Percentiles rank a stretch among this genome's conserved stretches.
These are phyloP conservation scores for Chamaetylas fuelleborni DNA, from an alignment of 2,113 vertebrate species.

Conservation along the genomic window DNA sequence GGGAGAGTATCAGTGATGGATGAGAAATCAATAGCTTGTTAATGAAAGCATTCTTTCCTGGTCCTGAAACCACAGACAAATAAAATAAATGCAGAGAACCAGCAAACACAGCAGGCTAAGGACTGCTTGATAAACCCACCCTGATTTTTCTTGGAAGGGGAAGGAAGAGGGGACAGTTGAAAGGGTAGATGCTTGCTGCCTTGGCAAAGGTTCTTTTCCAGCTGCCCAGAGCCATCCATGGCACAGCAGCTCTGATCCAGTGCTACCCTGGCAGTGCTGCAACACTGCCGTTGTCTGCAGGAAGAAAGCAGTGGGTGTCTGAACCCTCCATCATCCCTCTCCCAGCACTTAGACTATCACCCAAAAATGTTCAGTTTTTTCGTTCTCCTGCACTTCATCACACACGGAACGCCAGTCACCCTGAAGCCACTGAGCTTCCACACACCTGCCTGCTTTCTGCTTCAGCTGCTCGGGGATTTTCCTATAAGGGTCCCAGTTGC, in stretches of 20 bases:
- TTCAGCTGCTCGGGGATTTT: not conserved
- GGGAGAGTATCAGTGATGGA: not conserved
- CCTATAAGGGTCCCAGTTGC: not conserved
- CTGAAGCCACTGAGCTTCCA: not conserved
- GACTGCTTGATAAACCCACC: not conserved
- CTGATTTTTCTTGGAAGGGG: not conserved
- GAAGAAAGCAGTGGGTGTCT: not conserved
- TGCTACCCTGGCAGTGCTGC: not conserved
- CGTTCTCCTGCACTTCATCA: not conserved
- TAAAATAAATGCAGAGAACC: constrained; percentile 21
- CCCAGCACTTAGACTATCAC: not conserved
- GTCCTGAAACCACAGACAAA: not conserved
- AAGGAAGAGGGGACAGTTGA: not conserved
- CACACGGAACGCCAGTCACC: rapidly evolving
- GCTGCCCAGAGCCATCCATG: not conserved
- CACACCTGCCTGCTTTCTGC: not conserved
- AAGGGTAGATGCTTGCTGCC: not conserved
- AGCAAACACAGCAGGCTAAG: not conserved
- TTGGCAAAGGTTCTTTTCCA: not conserved
- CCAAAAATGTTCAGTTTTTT: not conserved
- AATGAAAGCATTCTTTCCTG: constrained; percentile 7
- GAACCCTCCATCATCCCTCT: not conserved
- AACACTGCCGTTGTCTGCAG: not conserved
- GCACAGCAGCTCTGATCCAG: rapidly evolving
- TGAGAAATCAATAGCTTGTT: constrained; percentile 10